Conservation (phyloP, 2,888 invertebrate species). For the Sphaerophoria taeniata region DNA sequence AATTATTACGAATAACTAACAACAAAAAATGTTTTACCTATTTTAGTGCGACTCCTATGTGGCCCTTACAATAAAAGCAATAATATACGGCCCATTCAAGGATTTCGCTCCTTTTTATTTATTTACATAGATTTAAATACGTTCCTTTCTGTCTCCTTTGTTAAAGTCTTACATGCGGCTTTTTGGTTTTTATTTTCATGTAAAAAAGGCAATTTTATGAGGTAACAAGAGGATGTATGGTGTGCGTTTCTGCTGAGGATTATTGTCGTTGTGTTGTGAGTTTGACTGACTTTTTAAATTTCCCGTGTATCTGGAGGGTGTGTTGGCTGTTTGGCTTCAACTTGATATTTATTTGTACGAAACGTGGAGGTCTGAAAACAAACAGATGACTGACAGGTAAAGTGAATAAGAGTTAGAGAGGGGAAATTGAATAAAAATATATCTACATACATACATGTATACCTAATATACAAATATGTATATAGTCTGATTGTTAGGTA, state of each 20-base stretch:
- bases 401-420: background rate
- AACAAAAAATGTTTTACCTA: too few species aligned
- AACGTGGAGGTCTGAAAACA: background rate
- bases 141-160: conserved; percentile 5
- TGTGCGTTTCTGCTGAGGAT: conserved; percentile 61
- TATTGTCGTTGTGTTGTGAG: conserved; percentile 61
- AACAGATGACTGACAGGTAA: background rate
- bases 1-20: too few species aligned
- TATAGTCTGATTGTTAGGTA: conserved; percentile 6
- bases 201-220: conserved; percentile 48
- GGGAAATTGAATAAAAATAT: conserved; percentile 28
- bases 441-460: too few species aligned
- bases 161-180: conserved; percentile 15
- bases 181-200: conserved; percentile 36
- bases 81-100: too few species aligned
- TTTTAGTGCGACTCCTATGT: too few species aligned
- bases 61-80: too few species aligned
- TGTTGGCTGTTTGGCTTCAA: conserved; percentile 20
- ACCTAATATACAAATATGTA: too few species aligned
- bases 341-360: background rate
- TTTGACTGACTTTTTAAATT: conserved; percentile 59
- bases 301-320: conserved; percentile 41
- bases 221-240: conserved; percentile 43
- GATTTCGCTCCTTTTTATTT: conserved; percentile 10
- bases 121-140: too few species aligned